Base-by-base conservation (phyloP, 2,797 vertebrate genomes). In the Dermochelys coriacea region DNA sequence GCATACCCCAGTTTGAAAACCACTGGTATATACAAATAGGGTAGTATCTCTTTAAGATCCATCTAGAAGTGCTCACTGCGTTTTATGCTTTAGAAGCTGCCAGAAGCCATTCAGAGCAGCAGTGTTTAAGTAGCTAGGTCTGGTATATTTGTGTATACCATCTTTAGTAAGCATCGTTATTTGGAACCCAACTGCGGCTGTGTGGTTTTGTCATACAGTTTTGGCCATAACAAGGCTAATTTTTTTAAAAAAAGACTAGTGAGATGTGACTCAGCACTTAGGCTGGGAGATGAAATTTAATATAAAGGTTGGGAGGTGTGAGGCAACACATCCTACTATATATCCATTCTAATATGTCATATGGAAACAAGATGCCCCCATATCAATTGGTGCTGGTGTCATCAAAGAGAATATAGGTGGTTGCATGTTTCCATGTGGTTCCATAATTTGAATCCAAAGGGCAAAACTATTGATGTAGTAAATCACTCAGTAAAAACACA, bases 181-280 rank as follows among this genome's bases (percentile, higher is more conserved):
- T 96, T 96, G 97, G 96, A 96, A 96, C 89, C 96, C 96, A 97
- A 90, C 96, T 97, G 96, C 94, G 97, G 82, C 93, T 97, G 86
- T 94, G 84, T 92, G 94, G 95, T 93, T 97, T 68, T 96, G 95
- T 97, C 96, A 95, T 83, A 95, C 96, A 96, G 94, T 96, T 97
- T 96, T 96, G 94, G 71, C 12, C 94, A 97, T 95, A 96, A 96
- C 86, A 18, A 96, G 96, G 94, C 95, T 93, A 95, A 93, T 95
- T 92, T 97, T 97, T 97, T 92, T 95, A 94, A 96, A 93, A 94
- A 97, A 97, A 71, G 59, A 90, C 90, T 82, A 84, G 91, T 82
- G 86, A 93, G 91, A 90, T 91, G 94, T 81, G 91, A 88, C 94
- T 97, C 91, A 86, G 91, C 80, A 87, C 93, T 88, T 29, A 82